A percentile compares a stretch with the other conserved stretches of the same genome.
phyloP scores from a whole-genome alignment of 92 coral and sea anemone genomes.

The Phymanthus crucifer region DNA sequence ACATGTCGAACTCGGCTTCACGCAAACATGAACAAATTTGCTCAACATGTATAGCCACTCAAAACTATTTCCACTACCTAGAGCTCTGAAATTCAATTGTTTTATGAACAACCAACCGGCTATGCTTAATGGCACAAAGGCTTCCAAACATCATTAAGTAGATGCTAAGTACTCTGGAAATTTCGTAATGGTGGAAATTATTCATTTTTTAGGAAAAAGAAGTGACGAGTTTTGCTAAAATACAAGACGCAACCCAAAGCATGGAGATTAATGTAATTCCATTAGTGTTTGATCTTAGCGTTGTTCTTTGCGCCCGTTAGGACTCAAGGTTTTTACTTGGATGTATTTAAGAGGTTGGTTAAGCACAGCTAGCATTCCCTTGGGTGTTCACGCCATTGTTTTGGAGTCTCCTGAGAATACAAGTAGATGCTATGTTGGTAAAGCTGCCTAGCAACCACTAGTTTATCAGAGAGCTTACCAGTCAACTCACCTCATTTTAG shows the following conservation, averaged over 20 bases:
- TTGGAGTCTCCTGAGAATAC: background rate
- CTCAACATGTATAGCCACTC: no score
- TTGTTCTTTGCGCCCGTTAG: background rate
- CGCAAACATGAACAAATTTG: no score
- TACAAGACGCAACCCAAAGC: background rate
- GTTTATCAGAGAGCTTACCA: background rate
- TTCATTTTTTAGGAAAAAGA: background rate
- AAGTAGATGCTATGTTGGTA: background rate
- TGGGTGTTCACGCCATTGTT: background rate
- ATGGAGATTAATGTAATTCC: background rate
- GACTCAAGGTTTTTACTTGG: background rate
- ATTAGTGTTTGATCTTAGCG: background rate
- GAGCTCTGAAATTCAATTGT: background rate
- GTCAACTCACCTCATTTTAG: background rate
- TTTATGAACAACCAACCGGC: background rate
- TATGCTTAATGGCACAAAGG: background rate
- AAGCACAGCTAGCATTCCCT: background rate
- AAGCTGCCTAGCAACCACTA: conserved; percentile 15
- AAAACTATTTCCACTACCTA: background rate
- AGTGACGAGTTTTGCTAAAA: background rate
- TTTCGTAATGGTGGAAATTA: background rate
- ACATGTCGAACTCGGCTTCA: no score
- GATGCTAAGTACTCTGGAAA: background rate
- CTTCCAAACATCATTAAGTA: background rate
- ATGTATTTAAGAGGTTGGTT: background rate